Evolutionary conservation across 2,113 vertebrate genomes (phyloP).

Genomic region (Nansenia antarctica): DNA sequence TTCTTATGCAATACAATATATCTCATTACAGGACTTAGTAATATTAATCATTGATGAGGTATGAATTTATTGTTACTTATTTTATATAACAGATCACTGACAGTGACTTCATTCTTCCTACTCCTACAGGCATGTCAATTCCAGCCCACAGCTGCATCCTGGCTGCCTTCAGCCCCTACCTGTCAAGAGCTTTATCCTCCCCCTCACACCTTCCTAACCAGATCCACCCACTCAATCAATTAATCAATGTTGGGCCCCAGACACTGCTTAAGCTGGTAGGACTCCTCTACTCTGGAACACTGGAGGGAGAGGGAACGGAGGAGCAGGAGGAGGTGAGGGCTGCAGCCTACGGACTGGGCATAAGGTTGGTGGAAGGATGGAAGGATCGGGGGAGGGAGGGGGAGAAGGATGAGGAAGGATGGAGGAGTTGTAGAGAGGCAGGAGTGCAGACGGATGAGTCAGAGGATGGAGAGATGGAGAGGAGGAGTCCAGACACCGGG

Average conservation of each 20-base stretch:
- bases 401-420: too few relatives aligned
- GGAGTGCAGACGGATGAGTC: not conserved
- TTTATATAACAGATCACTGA: too few relatives aligned
- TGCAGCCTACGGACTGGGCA: slow-evolving; percentile 75
- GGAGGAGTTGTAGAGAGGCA: not conserved
- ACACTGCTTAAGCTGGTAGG: slow-evolving; percentile 82
- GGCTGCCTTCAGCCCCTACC: slow-evolving; percentile 84
- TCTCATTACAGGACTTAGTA: too few relatives aligned
- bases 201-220: slow-evolving; percentile 52
- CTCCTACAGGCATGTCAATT: slow-evolving; percentile 76
- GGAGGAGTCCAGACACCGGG: slow-evolving; percentile 34
- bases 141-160: slow-evolving; percentile 86
- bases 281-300: slow-evolving; percentile 84
- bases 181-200: slow-evolving; percentile 76
- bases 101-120: not conserved
- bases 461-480: too few relatives aligned
- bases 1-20: too few relatives aligned
- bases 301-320: slow-evolving; percentile 70
- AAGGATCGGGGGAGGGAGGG: slow-evolving; percentile 11
- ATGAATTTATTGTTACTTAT: too few relatives aligned
- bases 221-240: slow-evolving; percentile 73
- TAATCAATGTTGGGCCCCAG: slow-evolving; percentile 75
- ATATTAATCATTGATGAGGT: too few relatives aligned
- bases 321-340: slow-evolving; percentile 81
- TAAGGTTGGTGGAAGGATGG: slow-evolving; percentile 67